Evolutionary conservation across 2,888 invertebrate genomes (phyloP).

Genomic region (Drosophila testacea): DNA sequence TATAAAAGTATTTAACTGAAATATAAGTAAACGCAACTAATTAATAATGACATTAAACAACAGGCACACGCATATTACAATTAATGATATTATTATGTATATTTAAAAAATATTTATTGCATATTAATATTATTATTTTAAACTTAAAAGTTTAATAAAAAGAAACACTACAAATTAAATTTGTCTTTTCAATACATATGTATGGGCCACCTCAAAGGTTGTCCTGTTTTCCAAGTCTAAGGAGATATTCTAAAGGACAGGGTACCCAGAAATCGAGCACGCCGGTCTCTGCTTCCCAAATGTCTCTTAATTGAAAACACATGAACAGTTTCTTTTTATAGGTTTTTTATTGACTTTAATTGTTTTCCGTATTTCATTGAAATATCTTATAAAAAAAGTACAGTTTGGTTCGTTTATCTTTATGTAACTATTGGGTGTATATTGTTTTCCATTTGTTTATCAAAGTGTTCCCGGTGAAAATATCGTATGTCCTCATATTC

Average conservation of each 20-base stretch:
- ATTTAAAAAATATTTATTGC: conserved; percentile 80
- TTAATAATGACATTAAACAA: conserved; percentile 56
- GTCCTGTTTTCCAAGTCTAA: neutral
- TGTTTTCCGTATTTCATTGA: conserved; percentile 62
- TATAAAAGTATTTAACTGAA: conserved; percentile 53
- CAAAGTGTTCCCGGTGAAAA: conserved; percentile 69
- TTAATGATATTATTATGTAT: conserved; percentile 77
- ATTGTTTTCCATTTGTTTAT: conserved; percentile 54
- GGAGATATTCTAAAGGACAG: neutral
- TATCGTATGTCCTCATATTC: conserved; percentile 43
- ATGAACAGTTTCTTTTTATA: conserved; percentile 22
- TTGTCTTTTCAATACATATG: neutral
- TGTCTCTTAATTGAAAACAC: conserved; percentile 14
- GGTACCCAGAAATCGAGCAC: neutral
- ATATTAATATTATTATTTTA: conserved; percentile 78
- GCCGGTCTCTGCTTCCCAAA: neutral
- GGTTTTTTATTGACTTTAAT: conserved; percentile 64
- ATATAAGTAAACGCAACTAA: conserved; percentile 51
- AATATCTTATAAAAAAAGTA: conserved; percentile 78
- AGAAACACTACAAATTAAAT: conserved; percentile 35
- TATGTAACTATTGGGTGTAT: conserved; percentile 54
- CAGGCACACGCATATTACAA: conserved; percentile 75
- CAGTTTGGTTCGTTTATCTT: conserved; percentile 75
- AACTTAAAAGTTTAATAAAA: conserved; percentile 82
- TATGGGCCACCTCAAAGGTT: neutral